Base-by-base conservation (phyloP, 2,113 vertebrate species). In the Mohoua ochrocephala region DNA sequence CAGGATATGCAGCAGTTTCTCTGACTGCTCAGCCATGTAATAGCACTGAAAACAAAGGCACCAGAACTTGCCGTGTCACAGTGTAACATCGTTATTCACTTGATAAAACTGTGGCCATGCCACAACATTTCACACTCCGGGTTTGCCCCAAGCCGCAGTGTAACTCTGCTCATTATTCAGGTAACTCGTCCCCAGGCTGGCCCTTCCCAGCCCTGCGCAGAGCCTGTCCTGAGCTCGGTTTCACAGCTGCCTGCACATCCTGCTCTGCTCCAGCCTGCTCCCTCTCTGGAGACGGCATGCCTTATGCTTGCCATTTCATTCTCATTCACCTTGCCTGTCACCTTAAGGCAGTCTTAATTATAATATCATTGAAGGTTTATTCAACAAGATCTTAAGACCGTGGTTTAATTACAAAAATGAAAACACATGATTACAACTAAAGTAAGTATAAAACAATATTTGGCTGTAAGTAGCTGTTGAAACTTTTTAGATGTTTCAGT, bases 21-120 rank as follows among this genome's bases (percentile, higher is more conserved):
- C 83, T 95, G 92, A 60, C 61, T 82, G 79, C 86, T 97, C 87
- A 95, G 79, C 93, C 95, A 17, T 89, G 91, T 85, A 96, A 54
- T 88, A 92, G 94, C 84, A 26, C 79, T 24, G 70, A 60, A 95
- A 96, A 54, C 37, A 96, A 54, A 90, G 93, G 33, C 94, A 57
- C 37, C 47, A 65, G 64, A 31, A 75, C 64, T 80, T 14, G 24
- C 37, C 20, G 7, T 60, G 84, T 88, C 80, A 60, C 68, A 18
- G 73, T 75, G 56, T 52, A 75, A 95, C 19, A 50, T 91, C 27
- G 1, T 93, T 39, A 87, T 82, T 91, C 84, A 71, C 65, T 14
- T 21, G 22, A 49, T 41, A 81, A 84, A 91, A 41, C 30, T 4
- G 42, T 18, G 31, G 23, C 61, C 35, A 0, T 24, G 60, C 30